Evolutionary conservation across 2,797 vertebrate genomes (phyloP).

Genomic region (Xyrichtys novacula): DNA sequence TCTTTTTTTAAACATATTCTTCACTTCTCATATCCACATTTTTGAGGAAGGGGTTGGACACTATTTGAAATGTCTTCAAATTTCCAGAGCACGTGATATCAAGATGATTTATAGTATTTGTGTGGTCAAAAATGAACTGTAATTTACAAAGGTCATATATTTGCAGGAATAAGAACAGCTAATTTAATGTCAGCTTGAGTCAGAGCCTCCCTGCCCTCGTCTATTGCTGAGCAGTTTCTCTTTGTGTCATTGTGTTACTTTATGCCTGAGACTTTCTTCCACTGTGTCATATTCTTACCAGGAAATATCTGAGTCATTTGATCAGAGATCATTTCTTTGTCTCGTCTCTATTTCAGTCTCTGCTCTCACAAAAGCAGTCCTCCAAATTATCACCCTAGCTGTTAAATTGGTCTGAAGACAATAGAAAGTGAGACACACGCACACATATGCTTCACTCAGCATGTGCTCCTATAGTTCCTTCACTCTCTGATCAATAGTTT

Average conservation of each 20-base stretch:
- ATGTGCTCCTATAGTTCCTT: not conserved
- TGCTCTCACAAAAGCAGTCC: conserved; percentile 29
- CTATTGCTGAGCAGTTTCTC: not conserved
- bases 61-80: too few species aligned
- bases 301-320: conserved; percentile 11
- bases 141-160: too few species aligned
- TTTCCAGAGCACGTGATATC: too few species aligned
- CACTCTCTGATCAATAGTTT: conserved; percentile 7
- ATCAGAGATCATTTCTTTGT: conserved; percentile 31
- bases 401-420: conserved; percentile 41
- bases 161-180: too few species aligned
- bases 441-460: not conserved
- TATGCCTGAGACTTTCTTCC: conserved; percentile 5
- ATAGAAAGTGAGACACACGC: not conserved
- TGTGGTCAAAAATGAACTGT: too few species aligned
- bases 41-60: too few species aligned
- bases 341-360: conserved; percentile 15
- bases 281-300: conserved; percentile 24
- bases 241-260: conserved; percentile 12
- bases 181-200: not conserved
- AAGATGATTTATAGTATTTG: too few species aligned
- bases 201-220: not conserved
- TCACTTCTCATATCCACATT: too few species aligned
- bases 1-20: too few species aligned
- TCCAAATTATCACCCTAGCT: conserved; percentile 52